Percentiles rank a stretch among this genome's conserved stretches.
Evolutionary conservation across 1,140 invertebrate species (phyloP).

Genomic region (Venustaconcha ellipsiformis): DNA sequence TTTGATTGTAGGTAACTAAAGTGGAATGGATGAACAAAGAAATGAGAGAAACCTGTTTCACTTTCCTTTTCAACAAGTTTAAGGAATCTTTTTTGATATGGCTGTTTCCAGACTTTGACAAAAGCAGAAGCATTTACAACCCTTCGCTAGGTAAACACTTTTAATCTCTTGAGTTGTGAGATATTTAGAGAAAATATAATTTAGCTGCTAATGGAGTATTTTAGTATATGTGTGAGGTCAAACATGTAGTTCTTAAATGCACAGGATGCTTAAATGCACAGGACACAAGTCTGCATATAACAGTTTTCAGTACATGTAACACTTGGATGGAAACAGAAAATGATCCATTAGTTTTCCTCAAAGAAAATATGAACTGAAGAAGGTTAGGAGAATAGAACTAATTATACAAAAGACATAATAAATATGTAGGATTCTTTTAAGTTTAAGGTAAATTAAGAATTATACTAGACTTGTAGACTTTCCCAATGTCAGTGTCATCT

Average conservation of each 20-base stretch:
- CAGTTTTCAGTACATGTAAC: neutral
- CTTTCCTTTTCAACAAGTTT: constrained; percentile 93
- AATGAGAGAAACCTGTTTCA: constrained; percentile 75
- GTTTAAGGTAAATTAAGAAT: no score
- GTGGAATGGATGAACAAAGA: constrained; percentile 89
- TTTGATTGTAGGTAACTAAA: constrained; percentile 75
- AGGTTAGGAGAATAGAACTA: no score
- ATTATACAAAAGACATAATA: no score
- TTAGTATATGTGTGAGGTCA: no score
- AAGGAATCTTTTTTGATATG: constrained; percentile 90
- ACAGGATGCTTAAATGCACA: neutral
- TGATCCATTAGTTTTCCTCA: no score
- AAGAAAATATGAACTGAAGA: no score
- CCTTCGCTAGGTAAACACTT: constrained; percentile 80
- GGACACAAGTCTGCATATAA: neutral
- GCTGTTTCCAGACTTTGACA: constrained; percentile 91
- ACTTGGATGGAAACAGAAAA: no score
- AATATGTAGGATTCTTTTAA: no score
- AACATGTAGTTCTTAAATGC: neutral
- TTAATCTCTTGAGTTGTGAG: neutral
- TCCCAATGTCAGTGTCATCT: no score
- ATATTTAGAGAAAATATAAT: no score
- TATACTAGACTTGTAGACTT: no score
- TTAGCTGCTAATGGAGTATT: no score
- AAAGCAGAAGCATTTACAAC: constrained; percentile 87